Conservation (phyloP, 1,140 invertebrate genomes). For the Drosophila lacteicornis region DNA sequence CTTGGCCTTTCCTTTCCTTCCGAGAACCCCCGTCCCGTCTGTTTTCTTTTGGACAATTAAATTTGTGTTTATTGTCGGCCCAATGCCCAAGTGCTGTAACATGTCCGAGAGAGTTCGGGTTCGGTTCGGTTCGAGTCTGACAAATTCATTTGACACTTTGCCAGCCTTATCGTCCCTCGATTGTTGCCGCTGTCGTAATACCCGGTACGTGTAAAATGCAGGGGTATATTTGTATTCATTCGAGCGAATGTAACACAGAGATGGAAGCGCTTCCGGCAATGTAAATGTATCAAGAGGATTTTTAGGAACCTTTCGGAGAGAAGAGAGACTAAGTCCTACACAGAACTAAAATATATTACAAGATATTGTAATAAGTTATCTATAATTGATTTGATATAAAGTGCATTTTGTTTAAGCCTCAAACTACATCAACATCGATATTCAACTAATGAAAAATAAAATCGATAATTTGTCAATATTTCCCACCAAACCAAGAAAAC, state of each 20-base stretch:
- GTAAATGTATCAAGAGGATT: neutral
- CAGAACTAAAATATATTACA: no score
- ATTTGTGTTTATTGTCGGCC: slow-evolving; percentile 52
- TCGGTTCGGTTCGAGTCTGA: slow-evolving; percentile 48
- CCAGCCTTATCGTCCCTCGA: slow-evolving; percentile 62
- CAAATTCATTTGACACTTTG: slow-evolving; percentile 82
- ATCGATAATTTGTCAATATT: no score
- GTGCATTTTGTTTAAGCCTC: no score
- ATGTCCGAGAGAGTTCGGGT: slow-evolving; percentile 48
- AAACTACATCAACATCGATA: no score
- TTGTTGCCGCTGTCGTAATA: slow-evolving; percentile 40
- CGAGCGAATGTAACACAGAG: neutral
- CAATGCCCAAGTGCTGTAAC: slow-evolving; percentile 48
- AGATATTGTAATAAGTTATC: no score
- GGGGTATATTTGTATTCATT: neutral
- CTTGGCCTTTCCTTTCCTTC: slow-evolving; percentile 36
- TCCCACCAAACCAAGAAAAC: no score
- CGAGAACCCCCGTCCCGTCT: slow-evolving; percentile 3
- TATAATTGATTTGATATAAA: no score
- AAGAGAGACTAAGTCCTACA: no score
- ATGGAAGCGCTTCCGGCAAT: neutral
- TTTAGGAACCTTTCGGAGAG: no score
- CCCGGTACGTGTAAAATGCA: neutral
- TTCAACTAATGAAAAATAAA: no score
- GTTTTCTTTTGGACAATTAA: slow-evolving; percentile 42